Conservation (phyloP, 2,113 vertebrate genomes). For the Aphelocoma coerulescens region DNA sequence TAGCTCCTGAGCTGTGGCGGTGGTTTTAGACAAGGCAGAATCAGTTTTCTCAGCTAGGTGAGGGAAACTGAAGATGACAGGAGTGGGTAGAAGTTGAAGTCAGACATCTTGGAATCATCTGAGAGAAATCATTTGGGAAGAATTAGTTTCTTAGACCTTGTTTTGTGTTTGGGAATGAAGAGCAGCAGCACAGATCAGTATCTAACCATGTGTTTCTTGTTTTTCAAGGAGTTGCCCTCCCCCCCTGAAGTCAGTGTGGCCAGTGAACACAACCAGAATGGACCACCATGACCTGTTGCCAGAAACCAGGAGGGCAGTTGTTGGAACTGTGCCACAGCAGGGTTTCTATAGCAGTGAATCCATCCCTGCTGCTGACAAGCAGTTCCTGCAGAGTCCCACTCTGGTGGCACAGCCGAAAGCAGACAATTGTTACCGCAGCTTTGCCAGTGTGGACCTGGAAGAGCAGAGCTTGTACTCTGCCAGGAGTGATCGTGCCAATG, state of each 20-base stretch:
- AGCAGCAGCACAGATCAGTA: neutral
- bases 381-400: constrained; percentile 51
- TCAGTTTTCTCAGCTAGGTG: neutral
- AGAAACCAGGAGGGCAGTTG: constrained; percentile 73
- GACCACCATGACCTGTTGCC: constrained; percentile 76
- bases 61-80: neutral
- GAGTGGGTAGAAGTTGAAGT: neutral
- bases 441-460: constrained; percentile 63
- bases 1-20: neutral
- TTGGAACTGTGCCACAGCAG: constrained; percentile 67
- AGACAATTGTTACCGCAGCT: constrained; percentile 67
- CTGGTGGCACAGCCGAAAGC: constrained; percentile 65
- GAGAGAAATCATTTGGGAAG: neutral
- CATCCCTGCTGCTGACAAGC: constrained; percentile 67
- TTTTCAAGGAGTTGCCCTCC: constrained; percentile 76
- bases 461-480: constrained; percentile 70
- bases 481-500: constrained; percentile 60
- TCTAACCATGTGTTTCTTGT: constrained; percentile 47
- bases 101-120: neutral
- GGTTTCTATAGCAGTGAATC: constrained; percentile 68
- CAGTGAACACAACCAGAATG: constrained; percentile 69
- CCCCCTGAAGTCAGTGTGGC: constrained; percentile 80
- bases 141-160: neutral
- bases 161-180: neutral
- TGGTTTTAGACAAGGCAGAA: neutral